These are phyloP conservation scores for Archips xylosteana DNA, from an alignment of 2,888 invertebrate genomes.

Conservation along the genomic window DNA sequence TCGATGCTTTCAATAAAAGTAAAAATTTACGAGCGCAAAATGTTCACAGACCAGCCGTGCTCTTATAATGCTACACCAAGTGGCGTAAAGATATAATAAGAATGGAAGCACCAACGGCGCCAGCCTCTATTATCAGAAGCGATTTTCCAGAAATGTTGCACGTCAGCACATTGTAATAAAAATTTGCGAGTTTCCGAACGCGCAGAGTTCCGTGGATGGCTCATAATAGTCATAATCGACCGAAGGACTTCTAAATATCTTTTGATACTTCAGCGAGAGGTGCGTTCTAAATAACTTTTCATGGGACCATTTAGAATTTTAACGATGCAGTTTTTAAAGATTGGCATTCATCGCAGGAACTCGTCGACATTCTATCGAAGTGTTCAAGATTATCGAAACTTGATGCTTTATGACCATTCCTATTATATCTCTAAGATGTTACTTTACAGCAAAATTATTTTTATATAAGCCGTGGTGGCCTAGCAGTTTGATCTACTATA, in stretches of 20 bases:
- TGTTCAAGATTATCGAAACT: not conserved
- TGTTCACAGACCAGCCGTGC: conserved; percentile 21
- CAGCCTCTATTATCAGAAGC: conserved; percentile 21
- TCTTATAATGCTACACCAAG: conserved; percentile 6
- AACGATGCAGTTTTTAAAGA: not conserved
- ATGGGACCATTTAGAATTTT: not conserved
- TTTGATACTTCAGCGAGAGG: conserved; percentile 52
- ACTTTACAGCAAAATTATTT: too few species aligned
- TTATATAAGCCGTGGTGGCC: too few species aligned
- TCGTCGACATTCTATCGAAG: not conserved
- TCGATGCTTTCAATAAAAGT: conserved; percentile 2
- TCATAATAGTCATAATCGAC: conserved; percentile 65
- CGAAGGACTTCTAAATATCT: not conserved
- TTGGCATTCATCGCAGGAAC: not conserved
- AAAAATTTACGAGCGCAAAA: conserved; percentile 13
- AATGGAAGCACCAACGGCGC: conserved; percentile 22
- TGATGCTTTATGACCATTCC: not conserved
- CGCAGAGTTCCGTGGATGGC: conserved; percentile 45
- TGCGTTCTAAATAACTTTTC: not conserved
- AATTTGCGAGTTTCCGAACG: conserved; percentile 43
- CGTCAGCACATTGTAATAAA: conserved; percentile 38
- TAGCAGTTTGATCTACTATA: too few species aligned
- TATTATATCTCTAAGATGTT: not conserved
- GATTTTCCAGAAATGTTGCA: conserved; percentile 33
- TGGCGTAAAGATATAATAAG: conserved; percentile 7